Evolutionary conservation across 2,113 vertebrate species (phyloP), one percentile per base, ranked within the genome.

Genomic region (Eptesicus fuscus): DNA sequence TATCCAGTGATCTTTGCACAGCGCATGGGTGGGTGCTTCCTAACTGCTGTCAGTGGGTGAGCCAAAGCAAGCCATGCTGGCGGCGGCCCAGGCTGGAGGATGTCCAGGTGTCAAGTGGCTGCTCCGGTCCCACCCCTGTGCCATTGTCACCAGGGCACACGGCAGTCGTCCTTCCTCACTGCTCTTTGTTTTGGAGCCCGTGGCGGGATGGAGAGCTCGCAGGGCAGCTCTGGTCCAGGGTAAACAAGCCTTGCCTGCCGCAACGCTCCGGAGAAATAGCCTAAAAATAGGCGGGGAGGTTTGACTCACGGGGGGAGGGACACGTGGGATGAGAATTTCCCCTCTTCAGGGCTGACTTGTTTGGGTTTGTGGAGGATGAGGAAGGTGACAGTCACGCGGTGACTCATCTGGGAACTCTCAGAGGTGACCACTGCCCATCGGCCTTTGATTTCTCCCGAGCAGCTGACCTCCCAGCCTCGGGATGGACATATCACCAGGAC

Each of bases 351-450:
- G 82, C 32, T 51, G 85, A 61, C 51, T 82, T 67, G 10, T 42
- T 71, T 14, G 49, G 40, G 90, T 32, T 56, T 53, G 70, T 9
- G 35, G 53, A 79, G 61, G 86, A 73, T 32, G 83, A 94, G 42
- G 63, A 93, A 32, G 91, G 88, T 53, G 80, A 14, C 63, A 2
- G 53, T 71, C 80, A 73, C 0, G 0, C 0, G 0, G 73, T 96
- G 95, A 97, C 83, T 96, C 94, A 93, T 93, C 61, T 84, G 96
- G 88, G 92, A 95, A 83, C 49, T 20, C 51, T 17, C 79, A 6
- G 86, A 18, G 70, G 32, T 0, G 23, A 44, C 44, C 3, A 59
- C 20, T 16, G 83, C 23, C 47, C 2, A 2, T 30, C 32, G 22
- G 69, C n/a, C 63, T 95, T 47, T 44, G 69, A 78, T 74, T 35